Evolutionary conservation across 2,113 vertebrate species (phyloP), one percentile per base, ranked within the genome.

Genomic region (Lethenteron camtschaticum): DNA sequence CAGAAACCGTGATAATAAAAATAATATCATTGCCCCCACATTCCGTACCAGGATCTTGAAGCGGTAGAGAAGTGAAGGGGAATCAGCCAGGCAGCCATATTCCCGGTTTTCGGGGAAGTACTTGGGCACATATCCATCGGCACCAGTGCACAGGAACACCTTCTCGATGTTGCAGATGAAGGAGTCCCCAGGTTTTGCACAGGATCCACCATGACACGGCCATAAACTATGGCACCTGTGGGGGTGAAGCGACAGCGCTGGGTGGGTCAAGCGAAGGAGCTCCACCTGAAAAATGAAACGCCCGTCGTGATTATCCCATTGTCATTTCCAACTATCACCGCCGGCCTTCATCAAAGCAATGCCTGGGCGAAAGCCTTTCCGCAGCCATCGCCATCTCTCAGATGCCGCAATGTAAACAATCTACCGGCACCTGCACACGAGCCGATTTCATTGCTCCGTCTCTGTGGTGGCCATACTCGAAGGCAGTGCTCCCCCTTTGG

Each of bases 121-220:
- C 76, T 96, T 96, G 59, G 92, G 92, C 5, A 96, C 86, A 1
- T 96, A 96, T 74, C 92, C 92, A 66, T 94, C 89, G 2, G 88
- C 82, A 10, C 92, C 92, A 0, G 89, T 87, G 79, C 92, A 96
- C 3, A 96, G 82, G 77, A 86, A 96, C 69, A 96, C 92, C 73
- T 95, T 91, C 79, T 96, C 89, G 4, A 96, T 91, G 77, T 80
- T 89, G 72, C 92, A 96, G 81, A 83, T 80, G 78, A 96, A 96
- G n/a, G 89, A 90, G 71, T 86, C 84, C 3, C 89, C 14, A 96
- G 77, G 74, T 95, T 94, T 80, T 96, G 90, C 71, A 96, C 90
- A 1, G 88, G 90, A 75, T 96, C 90, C 73, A 96, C 89, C 89
- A 92, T 94, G 74, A 96, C 89, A 3, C 88, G 87, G 2, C 87